Evolutionary conservation across 1,140 invertebrate species (phyloP), one percentile per base, ranked within the genome.

Genomic region (Papilio polyxenes): DNA sequence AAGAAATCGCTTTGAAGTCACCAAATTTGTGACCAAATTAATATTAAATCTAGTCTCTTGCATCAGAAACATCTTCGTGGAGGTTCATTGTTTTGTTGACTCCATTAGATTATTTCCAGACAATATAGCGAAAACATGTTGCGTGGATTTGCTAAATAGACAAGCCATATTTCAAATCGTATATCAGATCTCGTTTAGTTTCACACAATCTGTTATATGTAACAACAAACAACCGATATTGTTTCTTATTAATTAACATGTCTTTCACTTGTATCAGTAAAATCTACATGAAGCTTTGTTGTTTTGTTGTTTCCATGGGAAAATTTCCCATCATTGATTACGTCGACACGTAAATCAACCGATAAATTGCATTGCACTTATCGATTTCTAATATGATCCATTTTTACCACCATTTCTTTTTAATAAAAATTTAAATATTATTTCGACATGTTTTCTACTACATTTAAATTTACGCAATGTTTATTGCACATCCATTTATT

Each of bases 241-340:
- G 65, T 72, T 72, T 15, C 65, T 11, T 72, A 72, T 72, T 72
- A 72, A 72, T 72, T 72, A 72, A 72, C 11, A 40, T 40, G 31
- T 72, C 65, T 72, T 72, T 72, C 31, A 72, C 65, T 72, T 72
- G 65, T 72, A 72, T 72, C 65, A 72, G 11, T 40, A 17, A 17
- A 1, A 65, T 65, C 65, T 72, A 72, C 65, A 72, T 15, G 65
- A 72, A 72, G 31, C 65, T 72, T 72, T 72, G 65, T 72, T 72
- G 65, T 72, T 31, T 53, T 49, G 8, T 75, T 76, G n/a, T 76
- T 20, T 49, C 17, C 75, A 53, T 77, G 75, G 20, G 75, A 77
- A 77, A 9, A 77, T 77, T 77, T 77, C 75, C 75, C 75, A 77
- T 15, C 75, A 53, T 77, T 53, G 65, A 49, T 53, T 20, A 56